Evolutionary conservation across 1,140 invertebrate genomes (phyloP).

Genomic region (Agrypnia vestita): DNA sequence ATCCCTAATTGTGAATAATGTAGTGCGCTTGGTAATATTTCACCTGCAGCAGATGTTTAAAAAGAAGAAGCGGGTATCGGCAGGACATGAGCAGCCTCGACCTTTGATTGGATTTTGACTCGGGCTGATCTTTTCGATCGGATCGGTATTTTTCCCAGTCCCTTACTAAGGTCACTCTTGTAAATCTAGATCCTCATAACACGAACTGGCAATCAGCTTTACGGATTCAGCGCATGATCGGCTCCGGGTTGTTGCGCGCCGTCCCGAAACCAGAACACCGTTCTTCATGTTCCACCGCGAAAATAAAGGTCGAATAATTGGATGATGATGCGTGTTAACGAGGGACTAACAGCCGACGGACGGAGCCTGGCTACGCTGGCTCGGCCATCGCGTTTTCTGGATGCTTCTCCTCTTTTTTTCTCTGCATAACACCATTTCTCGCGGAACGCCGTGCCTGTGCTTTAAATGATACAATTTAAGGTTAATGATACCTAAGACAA

Average conservation of each 20-base stretch:
- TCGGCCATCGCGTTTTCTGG: slow-evolving; percentile 5
- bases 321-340: slow-evolving; percentile 51
- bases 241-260: neutral
- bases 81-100: too few species aligned
- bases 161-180: too few species aligned
- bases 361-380: neutral
- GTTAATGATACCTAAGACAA: too few species aligned
- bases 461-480: too few species aligned
- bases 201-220: neutral
- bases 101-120: too few species aligned
- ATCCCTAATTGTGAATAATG: too few species aligned
- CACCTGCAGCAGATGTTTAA: too few species aligned
- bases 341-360: slow-evolving; percentile 16
- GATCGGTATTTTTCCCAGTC: too few species aligned
- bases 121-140: too few species aligned
- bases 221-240: slow-evolving; percentile 25
- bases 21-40: too few species aligned
- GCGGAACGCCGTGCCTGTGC: neutral
- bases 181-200: too few species aligned
- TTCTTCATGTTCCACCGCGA: slow-evolving; percentile 44
- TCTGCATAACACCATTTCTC: neutral
- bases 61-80: too few species aligned
- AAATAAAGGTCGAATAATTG: slow-evolving; percentile 49
- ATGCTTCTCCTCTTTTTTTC: neutral
- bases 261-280: slow-evolving; percentile 41